These are phyloP conservation scores for Diplodus sargus DNA, from an alignment of 2,797 vertebrate species.

Conservation along the genomic window DNA sequence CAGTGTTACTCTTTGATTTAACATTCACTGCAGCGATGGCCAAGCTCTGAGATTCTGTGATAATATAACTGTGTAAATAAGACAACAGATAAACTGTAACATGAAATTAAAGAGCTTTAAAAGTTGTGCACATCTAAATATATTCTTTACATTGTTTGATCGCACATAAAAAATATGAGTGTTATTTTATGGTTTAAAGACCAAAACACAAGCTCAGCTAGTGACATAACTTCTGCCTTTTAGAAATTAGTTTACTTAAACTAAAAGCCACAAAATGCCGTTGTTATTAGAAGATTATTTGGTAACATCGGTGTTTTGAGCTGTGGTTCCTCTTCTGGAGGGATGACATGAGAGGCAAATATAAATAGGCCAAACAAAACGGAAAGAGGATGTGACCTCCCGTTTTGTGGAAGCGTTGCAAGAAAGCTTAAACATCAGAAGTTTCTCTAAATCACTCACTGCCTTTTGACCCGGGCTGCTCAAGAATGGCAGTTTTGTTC, in stretches of 20 bases:
- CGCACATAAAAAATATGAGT: neutral
- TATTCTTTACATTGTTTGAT: no score
- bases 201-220: neutral
- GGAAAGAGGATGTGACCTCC: constrained; percentile 1
- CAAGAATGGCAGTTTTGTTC: no score
- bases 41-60: neutral
- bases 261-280: neutral
- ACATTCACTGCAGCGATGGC: neutral
- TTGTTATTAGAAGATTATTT: neutral
- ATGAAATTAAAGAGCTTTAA: neutral
- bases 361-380: neutral
- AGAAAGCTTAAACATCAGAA: neutral
- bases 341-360: neutral
- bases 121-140: neutral
- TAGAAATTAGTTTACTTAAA: neutral
- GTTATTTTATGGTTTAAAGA: neutral
- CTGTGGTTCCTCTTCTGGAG: neutral
- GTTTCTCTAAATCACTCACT: neutral
- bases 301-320: no score
- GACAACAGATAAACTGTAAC: neutral
- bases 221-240: neutral
- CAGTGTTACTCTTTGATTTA: neutral
- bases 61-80: neutral
- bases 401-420: neutral
- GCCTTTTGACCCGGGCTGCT: neutral